Evolutionary conservation across 2,797 vertebrate genomes (phyloP).

Genomic region (Catostomus latipinnis): DNA sequence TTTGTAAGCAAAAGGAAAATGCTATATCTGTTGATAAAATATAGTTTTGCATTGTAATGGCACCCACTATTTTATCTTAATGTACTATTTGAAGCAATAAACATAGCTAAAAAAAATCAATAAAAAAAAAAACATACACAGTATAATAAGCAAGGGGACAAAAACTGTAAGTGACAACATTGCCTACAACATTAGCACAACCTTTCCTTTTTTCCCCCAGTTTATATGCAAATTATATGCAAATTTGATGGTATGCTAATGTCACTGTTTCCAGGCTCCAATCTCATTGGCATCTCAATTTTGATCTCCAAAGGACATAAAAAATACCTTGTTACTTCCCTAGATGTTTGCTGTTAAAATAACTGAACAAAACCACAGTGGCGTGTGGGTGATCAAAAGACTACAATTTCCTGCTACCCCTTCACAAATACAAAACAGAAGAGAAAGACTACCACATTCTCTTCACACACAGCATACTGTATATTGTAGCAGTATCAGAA

Average conservation of each 20-base stretch:
- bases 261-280: slow-evolving; percentile 33
- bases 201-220: slow-evolving; percentile 25
- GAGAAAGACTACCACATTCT: no score
- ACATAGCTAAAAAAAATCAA: neutral
- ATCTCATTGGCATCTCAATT: no score
- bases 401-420: neutral
- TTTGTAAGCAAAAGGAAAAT: neutral
- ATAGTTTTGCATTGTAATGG: neutral
- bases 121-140: no score
- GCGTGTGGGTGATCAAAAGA: neutral
- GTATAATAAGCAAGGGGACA: no score
- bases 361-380: neutral
- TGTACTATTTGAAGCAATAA: slow-evolving; percentile 7
- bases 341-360: slow-evolving; percentile 5
- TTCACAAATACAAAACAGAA: no score
- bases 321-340: neutral
- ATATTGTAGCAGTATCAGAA: neutral
- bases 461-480: no score
- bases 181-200: slow-evolving; percentile 25
- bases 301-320: no score
- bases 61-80: slow-evolving; percentile 4
- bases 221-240: slow-evolving; percentile 67
- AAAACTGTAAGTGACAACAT: slow-evolving; percentile 4
- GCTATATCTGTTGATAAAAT: neutral
- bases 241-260: slow-evolving; percentile 61